Evolutionary conservation across 2,113 vertebrate species (phyloP).

Genomic region (Otus sunia): DNA sequence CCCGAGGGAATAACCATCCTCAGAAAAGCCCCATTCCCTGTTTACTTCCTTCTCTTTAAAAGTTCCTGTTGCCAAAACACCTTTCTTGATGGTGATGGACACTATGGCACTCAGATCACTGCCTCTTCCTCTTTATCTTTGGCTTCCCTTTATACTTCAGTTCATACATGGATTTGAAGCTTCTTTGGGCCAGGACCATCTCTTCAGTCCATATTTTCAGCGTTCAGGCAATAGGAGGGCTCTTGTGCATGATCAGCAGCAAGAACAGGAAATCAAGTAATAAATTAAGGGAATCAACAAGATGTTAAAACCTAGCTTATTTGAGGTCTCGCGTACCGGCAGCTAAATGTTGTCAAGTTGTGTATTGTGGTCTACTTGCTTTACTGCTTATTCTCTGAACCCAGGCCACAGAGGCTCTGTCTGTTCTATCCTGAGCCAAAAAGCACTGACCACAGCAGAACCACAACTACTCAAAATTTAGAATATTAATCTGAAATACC

Average conservation of each 20-base stretch:
- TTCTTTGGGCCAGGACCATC: not conserved
- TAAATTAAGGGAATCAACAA: not conserved
- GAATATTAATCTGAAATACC: not conserved
- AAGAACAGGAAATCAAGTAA: not conserved
- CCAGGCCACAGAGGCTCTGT: not conserved
- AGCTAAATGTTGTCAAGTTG: not conserved
- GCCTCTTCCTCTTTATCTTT: not conserved
- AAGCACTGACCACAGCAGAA: conserved; percentile 6
- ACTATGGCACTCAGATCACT: not conserved
- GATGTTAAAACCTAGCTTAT: not conserved
- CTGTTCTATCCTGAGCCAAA: not conserved
- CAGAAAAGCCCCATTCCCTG: not conserved
- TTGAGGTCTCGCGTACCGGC: not conserved
- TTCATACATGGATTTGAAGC: not conserved
- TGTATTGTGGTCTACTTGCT: not conserved
- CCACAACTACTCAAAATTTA: not conserved
- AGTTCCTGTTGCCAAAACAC: not conserved
- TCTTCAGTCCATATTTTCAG: not conserved
- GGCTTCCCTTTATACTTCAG: not conserved
- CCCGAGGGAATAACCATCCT: accelerated
- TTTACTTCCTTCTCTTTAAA: not conserved
- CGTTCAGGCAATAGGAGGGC: not conserved
- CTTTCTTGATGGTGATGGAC: not conserved
- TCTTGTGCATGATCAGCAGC: not conserved
- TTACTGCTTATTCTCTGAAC: not conserved